Evolutionary conservation across 2,888 invertebrate genomes (phyloP).

Genomic region (Eupithecia exiguata): DNA sequence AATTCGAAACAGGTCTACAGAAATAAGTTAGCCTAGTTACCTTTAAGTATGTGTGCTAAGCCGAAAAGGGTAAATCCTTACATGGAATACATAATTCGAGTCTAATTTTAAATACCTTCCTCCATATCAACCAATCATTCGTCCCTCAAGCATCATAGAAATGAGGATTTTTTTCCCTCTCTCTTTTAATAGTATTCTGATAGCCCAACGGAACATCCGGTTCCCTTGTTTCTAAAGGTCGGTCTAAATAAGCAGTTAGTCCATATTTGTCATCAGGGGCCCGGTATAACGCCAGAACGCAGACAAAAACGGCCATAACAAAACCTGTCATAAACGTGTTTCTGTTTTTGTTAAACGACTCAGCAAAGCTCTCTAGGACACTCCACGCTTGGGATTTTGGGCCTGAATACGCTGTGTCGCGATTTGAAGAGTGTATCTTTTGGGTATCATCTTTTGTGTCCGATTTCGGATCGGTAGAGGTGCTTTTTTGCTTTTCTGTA

Average conservation of each 20-base stretch:
- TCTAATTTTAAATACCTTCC: not conserved
- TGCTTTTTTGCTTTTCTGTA: constrained; percentile 69
- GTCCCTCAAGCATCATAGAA: constrained; percentile 54
- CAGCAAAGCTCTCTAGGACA: constrained; percentile 64
- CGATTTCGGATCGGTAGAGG: constrained; percentile 48
- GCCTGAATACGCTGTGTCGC: constrained; percentile 60
- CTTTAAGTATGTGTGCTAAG: not conserved
- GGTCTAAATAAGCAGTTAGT: constrained; percentile 47
- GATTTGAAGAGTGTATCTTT: constrained; percentile 68
- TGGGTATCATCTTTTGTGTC: constrained; percentile 48
- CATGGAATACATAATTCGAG: not conserved
- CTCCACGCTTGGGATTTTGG: constrained; percentile 60
- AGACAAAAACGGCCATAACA: constrained; percentile 48
- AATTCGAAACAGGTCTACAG: not conserved
- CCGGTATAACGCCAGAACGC: constrained; percentile 38
- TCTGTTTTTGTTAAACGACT: constrained; percentile 61
- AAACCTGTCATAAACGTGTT: constrained; percentile 64
- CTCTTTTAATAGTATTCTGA: constrained; percentile 55
- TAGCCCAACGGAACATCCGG: constrained; percentile 66
- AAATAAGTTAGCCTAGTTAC: not conserved
- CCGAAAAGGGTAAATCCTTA: not conserved
- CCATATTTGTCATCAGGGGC: constrained; percentile 56
- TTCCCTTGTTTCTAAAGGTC: constrained; percentile 41
- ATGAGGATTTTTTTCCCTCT: constrained; percentile 63
- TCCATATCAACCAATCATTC: not conserved